Evolutionary conservation across 30 jellyfish, hydroid and myxozoan genomes (phyloP), one percentile per base, ranked within the genome.

Genomic region (Clytia hemisphaerica): DNA sequence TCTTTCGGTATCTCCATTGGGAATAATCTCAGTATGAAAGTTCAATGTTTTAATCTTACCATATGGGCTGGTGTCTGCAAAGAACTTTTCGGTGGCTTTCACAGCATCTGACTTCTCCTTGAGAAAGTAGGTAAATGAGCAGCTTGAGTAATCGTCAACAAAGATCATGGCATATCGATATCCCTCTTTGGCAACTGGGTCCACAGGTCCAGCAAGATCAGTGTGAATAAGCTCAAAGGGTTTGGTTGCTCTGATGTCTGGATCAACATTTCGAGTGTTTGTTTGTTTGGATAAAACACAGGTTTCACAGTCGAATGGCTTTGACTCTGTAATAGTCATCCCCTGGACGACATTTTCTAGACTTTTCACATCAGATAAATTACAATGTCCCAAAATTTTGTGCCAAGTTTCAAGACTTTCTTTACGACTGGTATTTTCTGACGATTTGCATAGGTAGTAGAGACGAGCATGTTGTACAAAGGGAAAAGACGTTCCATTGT

Each of bases 1-100:
- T 5, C 24, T n/a, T 30, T 76, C 51, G 22, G 65, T 71, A 32
- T 9, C 49, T 19, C 88, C 88, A 75, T 21, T 42, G 24, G 88
- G 88, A 26, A 72, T 37, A 3, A 62, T 51, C 31, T 73, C 85
- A 3, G 79, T 79, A 5, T 34, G 38, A 46, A 55, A 73, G 54
- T 35, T 73, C 35, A 35, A 29, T 5, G 78, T 55, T 37, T 37
- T 64, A 5, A 64, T 12, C 25, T n/a, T 64, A n/a, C 77, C 77
- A 37, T 64, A 64, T 5, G 77, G 77, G 25, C 26, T 33, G 73
- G 38, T 64, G 38, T 64, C 77, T n/a, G 77, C 77, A 16, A 64
- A 28, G 32, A 64, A 64, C 25, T 67, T 67, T 30, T 67, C 78
- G 10, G 58, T 45, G 18, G 77, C 77, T 37, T 64, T 64, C 18